These are phyloP conservation scores for Aplochiton taeniatus DNA, from an alignment of 2,797 vertebrate genomes.

Conservation along the genomic window DNA sequence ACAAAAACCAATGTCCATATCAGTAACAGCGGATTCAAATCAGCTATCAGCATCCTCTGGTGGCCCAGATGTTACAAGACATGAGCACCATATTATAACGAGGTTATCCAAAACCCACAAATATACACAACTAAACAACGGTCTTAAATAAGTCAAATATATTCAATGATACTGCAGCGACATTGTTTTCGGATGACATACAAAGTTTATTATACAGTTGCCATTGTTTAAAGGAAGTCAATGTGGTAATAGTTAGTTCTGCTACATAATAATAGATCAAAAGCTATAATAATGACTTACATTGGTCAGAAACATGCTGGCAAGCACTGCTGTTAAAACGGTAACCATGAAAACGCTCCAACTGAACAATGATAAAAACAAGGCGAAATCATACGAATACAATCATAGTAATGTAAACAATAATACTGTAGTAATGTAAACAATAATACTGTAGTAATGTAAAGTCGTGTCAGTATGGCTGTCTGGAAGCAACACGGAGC, in stretches of 20 bases:
- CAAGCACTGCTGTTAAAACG: slow-evolving; percentile 45
- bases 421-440: slow-evolving; percentile 25
- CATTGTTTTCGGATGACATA: slow-evolving; percentile 39
- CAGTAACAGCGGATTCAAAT: neutral
- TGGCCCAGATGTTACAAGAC: neutral
- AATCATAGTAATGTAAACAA: slow-evolving; percentile 28
- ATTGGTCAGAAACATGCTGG: slow-evolving; percentile 57
- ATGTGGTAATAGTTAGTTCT: slow-evolving; percentile 50
- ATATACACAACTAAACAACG: neutral
- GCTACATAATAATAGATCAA: slow-evolving; percentile 55
- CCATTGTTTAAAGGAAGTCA: slow-evolving; percentile 47
- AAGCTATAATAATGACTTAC: slow-evolving; percentile 60
- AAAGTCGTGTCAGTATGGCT: slow-evolving; percentile 23
- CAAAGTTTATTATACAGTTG: slow-evolving; percentile 65
- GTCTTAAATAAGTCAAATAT: neutral
- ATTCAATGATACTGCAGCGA: slow-evolving; percentile 7
- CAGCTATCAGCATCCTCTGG: neutral
- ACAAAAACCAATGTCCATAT: too few species aligned
- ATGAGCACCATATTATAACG: neutral
- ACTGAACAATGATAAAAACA: slow-evolving; percentile 26
- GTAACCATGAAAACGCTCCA: neutral
- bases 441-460: neutral
- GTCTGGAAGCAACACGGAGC: slow-evolving; percentile 24
- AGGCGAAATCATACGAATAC: slow-evolving; percentile 22
- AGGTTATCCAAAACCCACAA: neutral